Percentiles rank a stretch among this genome's conserved stretches.
These are phyloP conservation scores for Nestor notabilis DNA, from an alignment of 2,113 vertebrate genomes.

Conservation along the genomic window DNA sequence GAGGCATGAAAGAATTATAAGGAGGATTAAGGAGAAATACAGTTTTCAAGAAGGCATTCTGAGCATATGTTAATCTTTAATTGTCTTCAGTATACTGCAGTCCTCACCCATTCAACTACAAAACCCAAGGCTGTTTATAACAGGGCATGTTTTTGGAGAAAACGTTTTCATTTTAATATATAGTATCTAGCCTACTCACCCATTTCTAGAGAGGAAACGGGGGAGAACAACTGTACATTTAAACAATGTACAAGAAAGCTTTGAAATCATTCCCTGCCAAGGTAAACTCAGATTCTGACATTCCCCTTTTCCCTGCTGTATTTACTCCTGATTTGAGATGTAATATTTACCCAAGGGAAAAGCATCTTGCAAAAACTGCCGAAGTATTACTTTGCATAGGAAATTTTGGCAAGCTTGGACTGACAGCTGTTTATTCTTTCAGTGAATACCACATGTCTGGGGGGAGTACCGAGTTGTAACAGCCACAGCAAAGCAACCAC, in stretches of 20 bases:
- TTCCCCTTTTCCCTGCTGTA: neutral
- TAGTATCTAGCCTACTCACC: neutral
- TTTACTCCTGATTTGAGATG: neutral
- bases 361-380: neutral
- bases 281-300: neutral
- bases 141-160: neutral
- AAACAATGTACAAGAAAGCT: slow-evolving; percentile 15
- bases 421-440: neutral
- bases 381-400: neutral
- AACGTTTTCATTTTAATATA: neutral
- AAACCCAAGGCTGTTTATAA: neutral
- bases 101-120: neutral
- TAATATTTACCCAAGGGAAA: neutral
- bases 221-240: neutral
- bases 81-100: neutral
- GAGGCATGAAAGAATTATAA: neutral
- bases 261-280: slow-evolving; percentile 33
- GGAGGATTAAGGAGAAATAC: neutral
- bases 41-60: neutral
- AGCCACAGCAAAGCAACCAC: neutral
- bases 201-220: neutral
- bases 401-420: neutral
- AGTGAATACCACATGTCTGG: neutral
- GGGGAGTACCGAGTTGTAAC: neutral
- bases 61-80: neutral